These are phyloP conservation scores for Carassius carassius DNA, from an alignment of 2,113 vertebrate species.

Conservation along the genomic window DNA sequence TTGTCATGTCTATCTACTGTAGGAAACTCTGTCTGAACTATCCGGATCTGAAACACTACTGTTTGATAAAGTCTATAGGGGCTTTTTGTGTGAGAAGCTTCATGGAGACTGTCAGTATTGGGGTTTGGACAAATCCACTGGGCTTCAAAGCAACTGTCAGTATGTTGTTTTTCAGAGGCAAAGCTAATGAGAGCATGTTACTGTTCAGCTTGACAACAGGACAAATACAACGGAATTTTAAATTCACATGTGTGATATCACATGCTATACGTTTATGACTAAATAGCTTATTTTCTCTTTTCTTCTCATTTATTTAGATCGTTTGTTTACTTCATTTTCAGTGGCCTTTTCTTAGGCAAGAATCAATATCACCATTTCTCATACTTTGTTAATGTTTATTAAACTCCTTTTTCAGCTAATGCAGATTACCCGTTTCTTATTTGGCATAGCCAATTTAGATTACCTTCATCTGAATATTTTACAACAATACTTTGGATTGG, in stretches of 20 bases:
- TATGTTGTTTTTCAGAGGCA: not conserved
- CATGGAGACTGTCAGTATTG: not conserved
- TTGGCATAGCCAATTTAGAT: no score
- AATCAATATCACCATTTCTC: not conserved
- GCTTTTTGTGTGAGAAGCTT: constrained; percentile 26
- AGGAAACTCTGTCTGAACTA: not conserved
- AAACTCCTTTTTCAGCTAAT: not conserved
- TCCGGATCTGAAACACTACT: not conserved
- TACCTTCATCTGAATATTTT: no score
- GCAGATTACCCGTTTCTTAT: no score
- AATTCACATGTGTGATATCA: constrained; percentile 4
- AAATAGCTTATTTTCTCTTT: not conserved
- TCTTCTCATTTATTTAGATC: not conserved
- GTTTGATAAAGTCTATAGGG: constrained; percentile 33
- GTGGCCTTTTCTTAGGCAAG: not conserved
- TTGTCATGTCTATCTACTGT: not conserved
- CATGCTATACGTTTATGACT: not conserved
- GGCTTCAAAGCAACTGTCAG: constrained; percentile 18
- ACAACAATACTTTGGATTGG: no score
- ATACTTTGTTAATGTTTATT: not conserved
- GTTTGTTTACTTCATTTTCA: not conserved
- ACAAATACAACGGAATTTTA: not conserved
- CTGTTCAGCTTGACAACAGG: constrained; percentile 3
- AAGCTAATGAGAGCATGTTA: constrained; percentile 24
- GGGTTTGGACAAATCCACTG: constrained; percentile 32